Percentiles rank a stretch among this genome's conserved stretches.
These are phyloP conservation scores for Bombycilla garrulus DNA, from an alignment of 2,113 vertebrate species.

Conservation along the genomic window DNA sequence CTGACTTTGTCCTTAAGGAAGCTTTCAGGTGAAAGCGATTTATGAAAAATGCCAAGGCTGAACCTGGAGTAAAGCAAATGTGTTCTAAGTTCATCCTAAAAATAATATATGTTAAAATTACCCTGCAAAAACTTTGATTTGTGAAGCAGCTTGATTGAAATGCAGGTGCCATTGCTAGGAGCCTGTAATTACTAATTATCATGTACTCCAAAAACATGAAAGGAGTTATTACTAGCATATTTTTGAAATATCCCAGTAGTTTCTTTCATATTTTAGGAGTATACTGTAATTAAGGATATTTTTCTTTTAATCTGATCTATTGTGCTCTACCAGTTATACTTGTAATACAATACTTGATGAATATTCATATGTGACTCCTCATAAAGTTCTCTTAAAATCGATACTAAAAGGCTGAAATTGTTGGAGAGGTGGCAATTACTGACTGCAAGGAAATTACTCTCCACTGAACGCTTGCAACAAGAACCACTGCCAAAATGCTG, in stretches of 20 bases:
- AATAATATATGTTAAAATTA: background rate
- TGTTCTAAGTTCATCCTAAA: background rate
- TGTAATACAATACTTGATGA: background rate
- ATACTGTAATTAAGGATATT: background rate
- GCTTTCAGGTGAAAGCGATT: background rate
- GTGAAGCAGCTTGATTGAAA: background rate
- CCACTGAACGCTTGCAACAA: background rate
- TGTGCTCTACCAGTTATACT: background rate
- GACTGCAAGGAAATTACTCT: background rate
- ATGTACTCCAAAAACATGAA: too few species aligned
- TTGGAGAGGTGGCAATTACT: slow-evolving; percentile 26
- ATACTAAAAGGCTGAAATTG: slow-evolving; percentile 8
- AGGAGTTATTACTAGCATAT: background rate
- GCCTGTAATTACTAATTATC: background rate
- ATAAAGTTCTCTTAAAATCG: background rate
- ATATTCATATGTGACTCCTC: slow-evolving; percentile 20
- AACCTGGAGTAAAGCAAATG: background rate
- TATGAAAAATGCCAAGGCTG: background rate
- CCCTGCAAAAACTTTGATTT: background rate
- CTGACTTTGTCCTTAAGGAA: background rate
- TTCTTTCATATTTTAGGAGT: background rate
- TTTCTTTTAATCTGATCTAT: background rate
- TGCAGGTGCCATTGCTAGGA: background rate
- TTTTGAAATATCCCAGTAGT: background rate
- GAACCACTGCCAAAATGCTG: slow-evolving; percentile 22